Evolutionary conservation across 2,797 vertebrate genomes (phyloP), one percentile per base, ranked within the genome.

Genomic region (Toxotes lorentzi): DNA sequence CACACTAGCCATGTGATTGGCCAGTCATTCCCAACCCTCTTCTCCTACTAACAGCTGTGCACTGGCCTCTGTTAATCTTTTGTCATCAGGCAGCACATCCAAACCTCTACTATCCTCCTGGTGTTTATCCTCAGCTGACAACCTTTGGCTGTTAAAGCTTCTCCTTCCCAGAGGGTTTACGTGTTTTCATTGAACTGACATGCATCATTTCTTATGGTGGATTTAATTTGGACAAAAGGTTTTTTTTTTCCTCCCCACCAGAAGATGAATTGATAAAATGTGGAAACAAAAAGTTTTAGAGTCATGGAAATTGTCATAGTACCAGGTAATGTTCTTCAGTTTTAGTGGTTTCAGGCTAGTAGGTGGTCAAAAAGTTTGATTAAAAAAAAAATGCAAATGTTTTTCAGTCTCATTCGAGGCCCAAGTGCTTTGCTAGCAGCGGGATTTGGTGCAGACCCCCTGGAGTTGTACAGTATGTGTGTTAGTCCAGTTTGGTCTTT

Each of bases 391-490:
- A 59, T 23, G 14, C 11, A 11, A 56, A 56, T 56, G 30, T 62
- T 35, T 54, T 17, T 51, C 30, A 30, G 12, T 45, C 17, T 19
- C 11, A 27, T 12, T 35, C 40, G 9, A 30, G 35, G 43, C 72
- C 34, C 51, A 73, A 51, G 66, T 13, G 40, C n/a, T 51, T 53
- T 50, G 21, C 40, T 54, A 6, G 67, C n/a, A 50, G 73, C 50
- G 51, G 45, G 43, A 68, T 21, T 19, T 21, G n/a, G 19, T 45
- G 58, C 30, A 68, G 56, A 35, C 21, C 60, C 30, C 57, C 27
- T 64, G 59, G 6, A 43, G 59, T 30, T 23, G 30, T 19, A 32
- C 47, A 76, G 68, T 40, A 72, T 60, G 61, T 58, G 54, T 43
- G 48, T 40, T 23, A n/a, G 27, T n/a, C 21, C 4, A 38, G 47